Base-by-base conservation (phyloP, 2,113 vertebrate species). In the Serinus canaria region DNA sequence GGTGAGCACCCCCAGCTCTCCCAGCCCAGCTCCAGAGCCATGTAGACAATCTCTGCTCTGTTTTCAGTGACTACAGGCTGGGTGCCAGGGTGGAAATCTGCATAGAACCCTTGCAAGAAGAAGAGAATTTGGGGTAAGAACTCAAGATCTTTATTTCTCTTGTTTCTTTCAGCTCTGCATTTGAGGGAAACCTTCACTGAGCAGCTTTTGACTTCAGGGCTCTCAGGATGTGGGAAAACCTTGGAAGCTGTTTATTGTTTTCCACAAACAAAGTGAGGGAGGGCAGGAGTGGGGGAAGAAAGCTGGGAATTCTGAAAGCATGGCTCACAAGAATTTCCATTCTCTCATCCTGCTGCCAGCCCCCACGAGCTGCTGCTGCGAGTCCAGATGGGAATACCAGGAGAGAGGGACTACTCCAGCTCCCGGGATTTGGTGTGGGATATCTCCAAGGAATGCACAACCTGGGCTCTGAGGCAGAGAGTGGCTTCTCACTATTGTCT, bases 341-440 rank as follows among this genome's bases (percentile, higher is more conserved):
- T 68, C 89, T 80, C 25, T 66, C 13, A 30, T 50, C 59, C 86
- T 89, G 13, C 30, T 86, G 24, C 6, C 93, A 99, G 99, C 30
- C 97, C 98, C 5, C 98, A 97, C 30, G 98, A 99, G 41, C 69
- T 99, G 83, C 85, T 99, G 84, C 98, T 99, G 89, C 96, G 97
- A 88, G 95, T 99, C 18, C 98, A 97, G 97, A 98, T 99, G 97
- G 98, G 96, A 35, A 95, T 99, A 56, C 99, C 99, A 2, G 98
- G 98, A 13, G 89, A 99, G 96, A 97, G 98, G 79, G 79, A 96
- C 31, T 99, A 98, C 94, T 97, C 97, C 9, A 97, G 89, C 10
- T 60, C 97, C 13, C 69, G 93, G 73, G 99, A 99, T 95, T 66
- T 99, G 95, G 97, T 98, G 70, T 99, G 99, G 99, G 98, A 99